Percentiles rank a stretch among this genome's conserved stretches.
Evolutionary conservation across 2,113 vertebrate genomes (phyloP).

Genomic region (Nibea coibor): DNA sequence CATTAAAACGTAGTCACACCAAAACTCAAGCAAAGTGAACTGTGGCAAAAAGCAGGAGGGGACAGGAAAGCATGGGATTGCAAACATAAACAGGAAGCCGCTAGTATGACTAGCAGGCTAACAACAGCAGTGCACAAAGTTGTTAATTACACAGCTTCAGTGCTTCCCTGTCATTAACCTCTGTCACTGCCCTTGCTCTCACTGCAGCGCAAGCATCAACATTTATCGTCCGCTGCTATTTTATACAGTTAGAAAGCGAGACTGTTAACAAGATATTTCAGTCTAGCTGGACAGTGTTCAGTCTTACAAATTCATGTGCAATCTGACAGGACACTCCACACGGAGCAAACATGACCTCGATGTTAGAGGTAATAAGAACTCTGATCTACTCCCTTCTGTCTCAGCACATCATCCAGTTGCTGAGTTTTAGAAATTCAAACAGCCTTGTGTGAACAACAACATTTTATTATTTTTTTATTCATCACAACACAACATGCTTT

Average conservation of each 20-base stretch:
- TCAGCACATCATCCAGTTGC: neutral
- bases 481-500: neutral
- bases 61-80: neutral
- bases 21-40: neutral
- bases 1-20: neutral
- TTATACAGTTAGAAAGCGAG: neutral
- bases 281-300: neutral
- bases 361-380: no score
- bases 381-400: neutral
- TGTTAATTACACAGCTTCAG: constrained; percentile 17
- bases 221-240: neutral
- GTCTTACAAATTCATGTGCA: neutral
- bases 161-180: constrained; percentile 13
- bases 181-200: neutral
- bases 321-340: neutral
- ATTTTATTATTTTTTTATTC: no score
- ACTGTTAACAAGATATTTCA: neutral
- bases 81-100: neutral
- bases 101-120: neutral
- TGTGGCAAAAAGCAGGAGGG: neutral
- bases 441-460: no score
- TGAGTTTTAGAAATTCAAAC: neutral
- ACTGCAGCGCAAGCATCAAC: neutral
- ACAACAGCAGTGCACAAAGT: neutral
- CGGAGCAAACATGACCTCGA: no score